These are phyloP conservation scores for Pocota personata DNA, from an alignment of 2,888 invertebrate species.

Conservation along the genomic window DNA sequence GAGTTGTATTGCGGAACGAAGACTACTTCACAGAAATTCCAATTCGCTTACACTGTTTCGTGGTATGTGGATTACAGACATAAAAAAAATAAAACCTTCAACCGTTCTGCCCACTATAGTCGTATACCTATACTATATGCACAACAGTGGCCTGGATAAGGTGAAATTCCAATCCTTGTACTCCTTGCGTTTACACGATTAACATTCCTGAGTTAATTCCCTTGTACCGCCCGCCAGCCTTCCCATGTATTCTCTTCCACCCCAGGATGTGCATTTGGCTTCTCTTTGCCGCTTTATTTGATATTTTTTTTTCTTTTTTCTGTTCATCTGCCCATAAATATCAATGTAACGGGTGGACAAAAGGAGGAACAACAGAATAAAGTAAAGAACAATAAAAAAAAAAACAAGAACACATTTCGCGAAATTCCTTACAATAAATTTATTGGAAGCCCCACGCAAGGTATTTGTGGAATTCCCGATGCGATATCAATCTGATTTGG, in stretches of 20 bases:
- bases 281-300: neutral
- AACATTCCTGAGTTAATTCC: constrained; percentile 68
- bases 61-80: constrained; percentile 67
- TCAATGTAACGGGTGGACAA: constrained; percentile 45
- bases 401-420: constrained; percentile 60
- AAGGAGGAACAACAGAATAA: constrained; percentile 1
- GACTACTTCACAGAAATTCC: constrained; percentile 48
- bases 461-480: constrained; percentile 35
- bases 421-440: constrained; percentile 54
- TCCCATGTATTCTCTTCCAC: neutral
- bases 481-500: constrained; percentile 52
- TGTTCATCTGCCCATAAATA: constrained; percentile 24
- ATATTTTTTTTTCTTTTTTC: neutral
- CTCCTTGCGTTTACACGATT: constrained; percentile 70
- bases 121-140: neutral
- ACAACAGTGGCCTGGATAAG: constrained; percentile 54
- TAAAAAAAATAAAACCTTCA: constrained; percentile 29
- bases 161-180: constrained; percentile 70
- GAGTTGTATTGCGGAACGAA: constrained; percentile 5
- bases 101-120: constrained; percentile 5
- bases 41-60: constrained; percentile 59
- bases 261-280: constrained; percentile 9
- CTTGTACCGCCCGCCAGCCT: constrained; percentile 5
- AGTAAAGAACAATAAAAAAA: constrained; percentile 35
- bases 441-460: constrained; percentile 50